Evolutionary conservation across 2,113 vertebrate genomes (phyloP), one percentile per base, ranked within the genome.

Genomic region (Chloropsis cyanopogon): DNA sequence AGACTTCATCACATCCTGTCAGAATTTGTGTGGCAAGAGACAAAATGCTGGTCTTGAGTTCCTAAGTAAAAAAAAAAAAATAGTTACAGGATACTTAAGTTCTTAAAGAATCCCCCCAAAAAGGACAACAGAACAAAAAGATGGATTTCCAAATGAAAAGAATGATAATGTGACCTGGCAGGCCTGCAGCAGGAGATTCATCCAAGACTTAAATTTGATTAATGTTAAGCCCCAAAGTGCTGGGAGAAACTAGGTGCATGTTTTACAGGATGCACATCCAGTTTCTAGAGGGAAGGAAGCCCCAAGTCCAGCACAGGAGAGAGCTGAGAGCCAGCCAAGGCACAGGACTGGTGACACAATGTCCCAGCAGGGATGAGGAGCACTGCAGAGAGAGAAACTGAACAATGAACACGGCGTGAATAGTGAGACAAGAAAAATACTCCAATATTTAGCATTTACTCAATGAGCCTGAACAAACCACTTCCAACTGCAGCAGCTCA

Each of bases 1-100:
- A 97, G 46, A 99, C 99, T 98, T 99, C 99, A 95, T 99, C 99
- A 88, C 99, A 99, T 89, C 99, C 99, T 41, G 98, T 98, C 96
- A 99, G 97, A 92, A 99, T 99, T 97, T 99, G 99, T 15, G 99
- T 99, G 78, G 99, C 99, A 61, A 99, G 97, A 91, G 99, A 98
- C 93, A 99, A 98, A 96, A 99, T 99, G 97, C 99, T 99, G 96
- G 97, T 98, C 97, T 99, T 99, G 46, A 99, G 98, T 90, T 99
- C 99, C 99, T 99, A 97, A 87, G 89, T 19, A 0, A 26, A 28
- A n/a, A 57, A 49, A 44, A 86, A 97, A 96, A 91, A 88, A 85
- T 28, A 78, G 80, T 64, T 84, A 90, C 1, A 87, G 22, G 46
- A 94, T 88, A 77, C 69, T 94, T 75, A 54, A 86, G 87, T 87